Percentiles rank a stretch among this genome's conserved stretches.
phyloP scores from a whole-genome alignment of 2,888 invertebrate species.

The Odontocerum albicorne region DNA sequence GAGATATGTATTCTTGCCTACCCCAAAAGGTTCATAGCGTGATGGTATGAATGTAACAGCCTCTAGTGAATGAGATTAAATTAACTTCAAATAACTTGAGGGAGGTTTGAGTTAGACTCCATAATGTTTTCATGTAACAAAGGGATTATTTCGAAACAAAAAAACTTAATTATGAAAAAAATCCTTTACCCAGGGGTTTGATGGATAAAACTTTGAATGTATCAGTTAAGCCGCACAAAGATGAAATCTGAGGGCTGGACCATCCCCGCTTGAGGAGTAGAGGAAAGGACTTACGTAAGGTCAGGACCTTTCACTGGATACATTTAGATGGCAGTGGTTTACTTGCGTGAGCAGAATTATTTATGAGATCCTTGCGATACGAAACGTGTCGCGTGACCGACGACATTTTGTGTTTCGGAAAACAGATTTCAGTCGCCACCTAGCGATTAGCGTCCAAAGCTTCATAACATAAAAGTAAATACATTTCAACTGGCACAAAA shows the following conservation, averaged over 20 bases:
- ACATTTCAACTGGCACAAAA: too few species aligned
- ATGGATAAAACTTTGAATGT: neutral
- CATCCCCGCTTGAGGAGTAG: neutral
- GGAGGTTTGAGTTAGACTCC: too few species aligned
- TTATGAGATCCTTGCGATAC: slow-evolving; percentile 19
- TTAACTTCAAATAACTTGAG: too few species aligned
- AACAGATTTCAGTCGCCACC: slow-evolving; percentile 26
- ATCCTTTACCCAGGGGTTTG: too few species aligned
- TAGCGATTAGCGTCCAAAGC: slow-evolving; percentile 26
- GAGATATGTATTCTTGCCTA: too few species aligned
- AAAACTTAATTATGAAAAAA: too few species aligned
- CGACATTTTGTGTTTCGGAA: slow-evolving; percentile 28
- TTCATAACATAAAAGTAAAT: slow-evolving; percentile 21
- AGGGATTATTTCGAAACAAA: too few species aligned
- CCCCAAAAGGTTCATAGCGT: too few species aligned
- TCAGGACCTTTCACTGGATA: slow-evolving; percentile 2
- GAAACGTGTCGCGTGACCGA: slow-evolving; percentile 28
- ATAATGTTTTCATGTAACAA: too few species aligned
- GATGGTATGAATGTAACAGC: too few species aligned
- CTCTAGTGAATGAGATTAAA: too few species aligned
- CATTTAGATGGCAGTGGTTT: neutral
- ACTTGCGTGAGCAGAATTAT: slow-evolving; percentile 26
- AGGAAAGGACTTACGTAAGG: slow-evolving; percentile 6
- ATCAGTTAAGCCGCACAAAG: neutral
- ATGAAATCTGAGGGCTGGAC: neutral